A percentile compares a stretch with the other conserved stretches of the same genome.
These are phyloP conservation scores for Nyctalus aviator DNA, from an alignment of 2,797 vertebrate genomes.

Conservation along the genomic window DNA sequence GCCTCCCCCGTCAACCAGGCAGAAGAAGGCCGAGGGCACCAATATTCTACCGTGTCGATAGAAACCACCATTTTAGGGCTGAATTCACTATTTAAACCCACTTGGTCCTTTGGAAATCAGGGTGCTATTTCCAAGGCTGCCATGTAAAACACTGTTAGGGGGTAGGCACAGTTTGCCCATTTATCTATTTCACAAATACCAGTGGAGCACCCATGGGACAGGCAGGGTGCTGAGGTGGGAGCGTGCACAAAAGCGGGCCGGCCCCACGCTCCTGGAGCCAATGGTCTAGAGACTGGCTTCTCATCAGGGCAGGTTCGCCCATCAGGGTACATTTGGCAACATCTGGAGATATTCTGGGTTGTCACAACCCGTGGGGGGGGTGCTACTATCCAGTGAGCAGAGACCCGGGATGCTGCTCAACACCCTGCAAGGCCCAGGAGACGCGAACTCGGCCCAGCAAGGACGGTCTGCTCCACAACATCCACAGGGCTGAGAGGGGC, in stretches of 20 bases:
- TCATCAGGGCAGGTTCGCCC: not conserved
- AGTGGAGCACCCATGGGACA: fast-evolving
- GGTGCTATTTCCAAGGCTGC: not conserved
- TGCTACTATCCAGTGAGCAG: not conserved
- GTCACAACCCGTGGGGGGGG: not conserved
- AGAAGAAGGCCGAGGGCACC: not conserved
- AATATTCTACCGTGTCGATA: not conserved
- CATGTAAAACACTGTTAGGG: not conserved
- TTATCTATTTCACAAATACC: not conserved
- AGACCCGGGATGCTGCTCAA: not conserved
- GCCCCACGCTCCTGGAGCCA: not conserved
- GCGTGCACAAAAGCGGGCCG: fast-evolving
- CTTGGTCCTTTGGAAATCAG: not conserved
- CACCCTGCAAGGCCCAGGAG: not conserved
- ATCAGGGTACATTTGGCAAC: not conserved
- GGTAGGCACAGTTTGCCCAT: not conserved
- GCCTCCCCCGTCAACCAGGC: not conserved
- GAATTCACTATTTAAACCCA: not conserved
- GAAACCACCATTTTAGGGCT: not conserved
- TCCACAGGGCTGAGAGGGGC: not conserved
- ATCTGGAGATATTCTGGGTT: not conserved
- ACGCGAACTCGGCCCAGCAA: fast-evolving
- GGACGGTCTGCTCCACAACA: not conserved
- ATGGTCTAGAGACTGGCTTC: not conserved
- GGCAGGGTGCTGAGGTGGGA: not conserved